phyloP scores from a whole-genome alignment of 2,888 invertebrate species.

The Anticlea derivata region DNA sequence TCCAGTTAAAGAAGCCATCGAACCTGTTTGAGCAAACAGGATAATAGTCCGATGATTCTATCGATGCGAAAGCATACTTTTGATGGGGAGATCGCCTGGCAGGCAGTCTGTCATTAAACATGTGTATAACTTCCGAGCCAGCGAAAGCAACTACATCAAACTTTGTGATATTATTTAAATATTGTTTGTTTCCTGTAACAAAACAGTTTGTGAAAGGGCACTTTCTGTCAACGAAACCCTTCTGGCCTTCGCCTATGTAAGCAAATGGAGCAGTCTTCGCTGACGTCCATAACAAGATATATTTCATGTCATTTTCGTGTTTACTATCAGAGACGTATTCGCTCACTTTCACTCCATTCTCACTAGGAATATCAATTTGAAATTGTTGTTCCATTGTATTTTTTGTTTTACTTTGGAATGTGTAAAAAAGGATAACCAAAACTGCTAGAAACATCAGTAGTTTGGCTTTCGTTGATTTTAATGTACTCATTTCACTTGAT shows the following conservation, averaged over 20 bases:
- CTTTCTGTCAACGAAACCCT: constrained; percentile 49
- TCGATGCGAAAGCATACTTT: constrained; percentile 62
- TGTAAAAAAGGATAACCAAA: not conserved
- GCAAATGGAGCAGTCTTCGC: constrained; percentile 46
- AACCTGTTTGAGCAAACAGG: constrained; percentile 51
- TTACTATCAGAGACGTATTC: not conserved
- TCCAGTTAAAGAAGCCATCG: constrained; percentile 68
- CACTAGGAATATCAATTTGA: not conserved
- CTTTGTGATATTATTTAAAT: constrained; percentile 46
- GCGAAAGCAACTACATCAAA: constrained; percentile 63
- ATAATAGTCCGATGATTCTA: constrained; percentile 62
- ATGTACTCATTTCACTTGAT: not conserved
- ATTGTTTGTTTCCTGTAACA: constrained; percentile 50
- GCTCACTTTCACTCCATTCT: not conserved
- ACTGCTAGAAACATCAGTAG: not conserved
- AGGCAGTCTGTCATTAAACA: constrained; percentile 39
- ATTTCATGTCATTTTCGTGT: constrained; percentile 37
- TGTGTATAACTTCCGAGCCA: constrained; percentile 50
- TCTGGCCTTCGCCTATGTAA: constrained; percentile 45
- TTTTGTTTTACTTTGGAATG: not conserved
- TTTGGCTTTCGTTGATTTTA: not conserved
- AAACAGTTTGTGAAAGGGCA: constrained; percentile 62
- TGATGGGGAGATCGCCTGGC: constrained; percentile 51
- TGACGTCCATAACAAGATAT: constrained; percentile 56
- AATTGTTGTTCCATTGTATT: not conserved